Percentiles rank a stretch among this genome's conserved stretches.
phyloP scores from a whole-genome alignment of 2,113 vertebrate species.

The Tachuris rubrigastra region DNA sequence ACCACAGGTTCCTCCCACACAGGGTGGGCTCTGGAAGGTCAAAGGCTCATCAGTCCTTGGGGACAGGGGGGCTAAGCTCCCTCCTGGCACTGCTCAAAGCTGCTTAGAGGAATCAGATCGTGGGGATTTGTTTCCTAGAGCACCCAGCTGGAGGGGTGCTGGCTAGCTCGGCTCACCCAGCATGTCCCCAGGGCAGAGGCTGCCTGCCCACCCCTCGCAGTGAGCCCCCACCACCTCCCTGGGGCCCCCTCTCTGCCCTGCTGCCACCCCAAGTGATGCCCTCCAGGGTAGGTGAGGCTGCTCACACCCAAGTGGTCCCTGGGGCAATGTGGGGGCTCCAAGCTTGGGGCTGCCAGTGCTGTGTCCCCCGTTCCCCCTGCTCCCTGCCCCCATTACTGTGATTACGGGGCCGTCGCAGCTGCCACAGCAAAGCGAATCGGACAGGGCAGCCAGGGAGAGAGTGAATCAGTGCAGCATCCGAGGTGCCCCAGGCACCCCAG shows the following conservation, averaged over 20 bases:
- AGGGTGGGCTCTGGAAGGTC: neutral
- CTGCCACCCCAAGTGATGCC: fast-evolving
- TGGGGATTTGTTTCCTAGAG: constrained; percentile 39
- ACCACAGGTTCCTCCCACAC: fast-evolving
- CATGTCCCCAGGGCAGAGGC: neutral
- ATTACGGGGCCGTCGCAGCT: fast-evolving
- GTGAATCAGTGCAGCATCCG: neutral
- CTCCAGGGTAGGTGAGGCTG: neutral
- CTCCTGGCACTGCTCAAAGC: constrained; percentile 35
- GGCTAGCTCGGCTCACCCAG: neutral
- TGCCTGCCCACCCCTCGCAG: neutral
- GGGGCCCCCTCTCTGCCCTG: neutral
- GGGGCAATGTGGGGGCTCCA: neutral
- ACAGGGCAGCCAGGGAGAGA: neutral
- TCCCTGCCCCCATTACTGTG: neutral
- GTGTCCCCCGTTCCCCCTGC: neutral
- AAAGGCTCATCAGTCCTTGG: neutral
- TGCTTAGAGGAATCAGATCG: constrained; percentile 53
- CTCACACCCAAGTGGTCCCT: fast-evolving
- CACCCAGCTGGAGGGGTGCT: neutral
- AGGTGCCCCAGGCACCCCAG: neutral
- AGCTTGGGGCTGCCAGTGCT: neutral
- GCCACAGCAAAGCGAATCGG: fast-evolving
- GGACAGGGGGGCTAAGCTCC: constrained; percentile 37
- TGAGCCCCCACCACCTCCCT: fast-evolving